A percentile compares a stretch with the other conserved stretches of the same genome.
These are phyloP conservation scores for Drosophila serrata DNA, from an alignment of 1,140 invertebrate genomes.

Conservation along the genomic window DNA sequence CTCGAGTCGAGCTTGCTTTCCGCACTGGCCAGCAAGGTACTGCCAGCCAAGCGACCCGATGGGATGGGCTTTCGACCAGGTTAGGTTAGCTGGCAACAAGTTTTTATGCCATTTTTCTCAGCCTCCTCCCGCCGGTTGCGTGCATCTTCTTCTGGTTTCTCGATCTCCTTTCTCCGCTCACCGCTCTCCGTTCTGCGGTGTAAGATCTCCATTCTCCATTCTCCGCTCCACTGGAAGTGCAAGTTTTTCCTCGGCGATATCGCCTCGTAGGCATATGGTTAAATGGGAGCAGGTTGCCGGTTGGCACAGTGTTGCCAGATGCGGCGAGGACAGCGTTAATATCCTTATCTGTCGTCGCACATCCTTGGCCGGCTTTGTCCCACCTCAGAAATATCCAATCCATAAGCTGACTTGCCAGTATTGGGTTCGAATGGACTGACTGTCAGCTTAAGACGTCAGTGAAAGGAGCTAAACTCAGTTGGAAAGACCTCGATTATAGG, in stretches of 20 bases:
- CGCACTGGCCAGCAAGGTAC: conserved; percentile 57
- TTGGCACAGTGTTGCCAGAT: conserved; percentile 50
- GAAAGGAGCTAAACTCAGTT: neutral
- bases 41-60: conserved; percentile 17
- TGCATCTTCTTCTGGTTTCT: conserved; percentile 66
- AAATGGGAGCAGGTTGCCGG: conserved; percentile 45
- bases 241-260: conserved; percentile 63
- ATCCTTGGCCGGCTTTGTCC: conserved; percentile 28
- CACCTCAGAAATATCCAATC: neutral
- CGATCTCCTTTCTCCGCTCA: conserved; percentile 16
- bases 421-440: conserved; percentile 16
- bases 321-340: conserved; percentile 12
- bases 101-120: conserved; percentile 49
- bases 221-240: conserved; percentile 62
- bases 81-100: conserved; percentile 56
- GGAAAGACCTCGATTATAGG: neutral
- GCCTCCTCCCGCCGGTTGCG: conserved; percentile 34
- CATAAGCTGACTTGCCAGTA: conserved; percentile 21
- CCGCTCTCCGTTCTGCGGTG: conserved; percentile 6
- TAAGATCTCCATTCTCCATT: neutral
- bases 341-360: conserved; percentile 26
- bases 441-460: conserved; percentile 55
- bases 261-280: conserved; percentile 25
- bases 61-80: conserved; percentile 43
- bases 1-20: conserved; percentile 79